These are phyloP conservation scores for Phthorimaea operculella DNA, from an alignment of 1,140 invertebrate genomes.

Conservation along the genomic window DNA sequence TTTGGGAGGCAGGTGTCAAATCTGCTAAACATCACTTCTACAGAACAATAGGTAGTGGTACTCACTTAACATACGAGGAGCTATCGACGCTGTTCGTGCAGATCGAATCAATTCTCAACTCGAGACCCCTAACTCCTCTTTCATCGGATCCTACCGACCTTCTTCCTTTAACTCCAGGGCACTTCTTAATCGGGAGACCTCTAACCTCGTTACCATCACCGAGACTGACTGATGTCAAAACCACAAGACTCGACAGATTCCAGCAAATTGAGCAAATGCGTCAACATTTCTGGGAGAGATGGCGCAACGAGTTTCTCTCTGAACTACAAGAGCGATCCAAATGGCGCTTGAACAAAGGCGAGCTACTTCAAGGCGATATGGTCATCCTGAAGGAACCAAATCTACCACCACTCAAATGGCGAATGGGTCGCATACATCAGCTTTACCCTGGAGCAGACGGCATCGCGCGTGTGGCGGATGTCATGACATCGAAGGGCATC, in stretches of 20 bases:
- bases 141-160: slow-evolving; percentile 9
- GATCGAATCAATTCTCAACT: slow-evolving; percentile 18
- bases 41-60: slow-evolving; percentile 18
- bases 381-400: slow-evolving; percentile 46
- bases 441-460: slow-evolving; percentile 20
- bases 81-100: slow-evolving; percentile 28
- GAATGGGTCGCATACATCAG: slow-evolving; percentile 17
- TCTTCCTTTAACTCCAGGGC: slow-evolving; percentile 11
- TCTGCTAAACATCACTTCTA: slow-evolving; percentile 23
- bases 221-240: neutral
- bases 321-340: slow-evolving; percentile 30
- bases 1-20: slow-evolving; percentile 29
- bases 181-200: slow-evolving; percentile 15
- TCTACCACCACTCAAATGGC: slow-evolving; percentile 38
- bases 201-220: slow-evolving; percentile 5
- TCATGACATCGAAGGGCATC: slow-evolving; percentile 15
- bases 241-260: slow-evolving; percentile 6
- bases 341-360: slow-evolving; percentile 21
- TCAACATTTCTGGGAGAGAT: slow-evolving; percentile 34
- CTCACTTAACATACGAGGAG: slow-evolving; percentile 31
- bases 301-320: slow-evolving; percentile 26
- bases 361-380: slow-evolving; percentile 28
- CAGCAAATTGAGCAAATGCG: slow-evolving; percentile 13
- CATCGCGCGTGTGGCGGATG: slow-evolving; percentile 18
- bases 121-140: slow-evolving; percentile 18